Evolutionary conservation across 2,797 vertebrate genomes (phyloP).

Genomic region (Danio aesculapii): DNA sequence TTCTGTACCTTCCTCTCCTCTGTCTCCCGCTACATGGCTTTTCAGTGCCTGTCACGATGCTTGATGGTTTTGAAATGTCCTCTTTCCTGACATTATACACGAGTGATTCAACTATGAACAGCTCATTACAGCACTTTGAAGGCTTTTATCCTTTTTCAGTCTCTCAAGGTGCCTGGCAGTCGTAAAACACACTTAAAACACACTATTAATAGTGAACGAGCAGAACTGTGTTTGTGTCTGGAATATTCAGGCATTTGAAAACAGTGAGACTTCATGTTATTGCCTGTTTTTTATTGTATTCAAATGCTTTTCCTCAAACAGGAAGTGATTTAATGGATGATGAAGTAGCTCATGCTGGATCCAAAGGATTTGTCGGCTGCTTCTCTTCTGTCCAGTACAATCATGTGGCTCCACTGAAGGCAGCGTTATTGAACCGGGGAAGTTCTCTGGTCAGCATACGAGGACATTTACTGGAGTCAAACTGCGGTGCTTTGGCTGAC

Average conservation of each 20-base stretch:
- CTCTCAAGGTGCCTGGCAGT: constrained; percentile 40
- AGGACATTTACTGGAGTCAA: constrained; percentile 81
- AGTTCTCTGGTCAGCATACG: constrained; percentile 79
- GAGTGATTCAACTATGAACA: constrained; percentile 37
- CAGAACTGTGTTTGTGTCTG: background rate
- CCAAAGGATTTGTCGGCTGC: constrained; percentile 84
- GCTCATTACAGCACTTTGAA: constrained; percentile 48
- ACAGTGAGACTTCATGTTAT: background rate
- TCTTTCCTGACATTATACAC: constrained; percentile 50
- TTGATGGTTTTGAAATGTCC: constrained; percentile 33
- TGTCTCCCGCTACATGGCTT: background rate
- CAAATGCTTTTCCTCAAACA: constrained; percentile 58
- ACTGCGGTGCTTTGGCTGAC: constrained; percentile 76
- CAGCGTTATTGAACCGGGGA: constrained; percentile 82
- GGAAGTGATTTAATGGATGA: constrained; percentile 76
- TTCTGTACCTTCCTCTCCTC: background rate
- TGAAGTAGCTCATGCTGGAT: constrained; percentile 81
- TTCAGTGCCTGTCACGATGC: constrained; percentile 10
- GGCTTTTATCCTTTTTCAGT: constrained; percentile 53
- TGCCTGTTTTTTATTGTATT: background rate
- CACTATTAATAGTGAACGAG: constrained; percentile 9
- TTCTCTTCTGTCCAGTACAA: constrained; percentile 90
- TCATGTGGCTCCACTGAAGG: constrained; percentile 85
- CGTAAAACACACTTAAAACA: constrained; percentile 24
- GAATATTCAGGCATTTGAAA: constrained; percentile 2